These are phyloP conservation scores for Zaprionus camerounensis DNA, from an alignment of 1,140 invertebrate species.

Conservation along the genomic window DNA sequence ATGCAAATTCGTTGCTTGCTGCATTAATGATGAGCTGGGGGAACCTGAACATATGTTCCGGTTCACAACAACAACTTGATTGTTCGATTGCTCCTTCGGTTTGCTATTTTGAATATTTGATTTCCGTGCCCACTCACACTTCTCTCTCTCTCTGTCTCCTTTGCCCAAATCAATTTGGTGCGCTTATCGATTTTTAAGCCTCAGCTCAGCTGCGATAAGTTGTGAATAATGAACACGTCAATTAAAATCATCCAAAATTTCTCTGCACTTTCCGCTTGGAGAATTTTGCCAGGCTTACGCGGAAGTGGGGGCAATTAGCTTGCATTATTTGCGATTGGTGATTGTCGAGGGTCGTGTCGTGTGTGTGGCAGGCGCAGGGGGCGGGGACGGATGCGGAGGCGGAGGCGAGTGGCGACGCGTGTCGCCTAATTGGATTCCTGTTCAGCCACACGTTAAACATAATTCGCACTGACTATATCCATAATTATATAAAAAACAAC, in stretches of 20 bases:
- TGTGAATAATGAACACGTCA: constrained; percentile 20
- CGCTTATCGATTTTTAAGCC: constrained; percentile 36
- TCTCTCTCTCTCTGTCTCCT: constrained; percentile 9
- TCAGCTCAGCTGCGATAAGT: not conserved
- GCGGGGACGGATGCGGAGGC: too few species aligned
- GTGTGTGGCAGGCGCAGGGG: not conserved
- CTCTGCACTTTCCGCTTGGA: not conserved
- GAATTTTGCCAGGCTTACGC: not conserved
- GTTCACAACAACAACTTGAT: constrained; percentile 54
- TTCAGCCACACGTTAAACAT: constrained; percentile 3
- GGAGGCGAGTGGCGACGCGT: not conserved
- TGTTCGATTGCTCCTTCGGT: not conserved
- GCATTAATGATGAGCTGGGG: constrained; percentile 63
- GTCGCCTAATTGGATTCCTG: constrained; percentile 12
- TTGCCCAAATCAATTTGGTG: constrained; percentile 27
- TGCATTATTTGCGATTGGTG: not conserved
- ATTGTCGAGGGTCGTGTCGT: not conserved
- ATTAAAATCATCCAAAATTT: not conserved
- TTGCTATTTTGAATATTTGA: constrained; percentile 63
- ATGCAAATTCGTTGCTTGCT: constrained; percentile 40
- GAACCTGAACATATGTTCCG: constrained; percentile 53
- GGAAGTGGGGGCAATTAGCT: not conserved
- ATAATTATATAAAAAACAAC: constrained; percentile 1
- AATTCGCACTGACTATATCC: constrained; percentile 8
- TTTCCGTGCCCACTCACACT: constrained; percentile 7